phyloP scores from a whole-genome alignment of 37 sponge, comb jelly and placozoan genomes.

The Geodia barretti region DNA sequence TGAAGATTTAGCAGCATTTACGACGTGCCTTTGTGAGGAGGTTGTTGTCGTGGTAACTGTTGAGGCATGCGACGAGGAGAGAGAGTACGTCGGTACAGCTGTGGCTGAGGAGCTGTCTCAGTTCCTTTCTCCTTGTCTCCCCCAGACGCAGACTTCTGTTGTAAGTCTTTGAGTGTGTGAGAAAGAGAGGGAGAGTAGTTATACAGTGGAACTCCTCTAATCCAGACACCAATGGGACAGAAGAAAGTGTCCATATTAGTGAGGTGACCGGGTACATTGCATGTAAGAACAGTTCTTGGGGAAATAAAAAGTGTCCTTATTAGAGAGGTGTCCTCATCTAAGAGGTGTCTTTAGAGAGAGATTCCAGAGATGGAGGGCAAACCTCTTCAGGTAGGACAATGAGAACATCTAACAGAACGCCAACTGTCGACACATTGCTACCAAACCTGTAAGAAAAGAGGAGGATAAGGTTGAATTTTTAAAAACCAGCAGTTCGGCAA shows the following conservation, averaged over 20 bases:
- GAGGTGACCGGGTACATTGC: not conserved
- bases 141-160: constrained; percentile 63
- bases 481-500: not conserved
- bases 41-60: constrained; percentile 21
- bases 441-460: constrained; percentile 29
- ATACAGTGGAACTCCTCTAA: not conserved
- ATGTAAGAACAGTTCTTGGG: not conserved
- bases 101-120: constrained; percentile 19
- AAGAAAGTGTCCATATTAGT: not conserved
- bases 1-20: not conserved
- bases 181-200: not conserved
- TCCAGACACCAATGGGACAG: not conserved
- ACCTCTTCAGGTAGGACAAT: constrained; percentile 84
- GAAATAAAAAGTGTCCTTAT: not conserved
- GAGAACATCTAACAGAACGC: constrained; percentile 75
- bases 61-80: constrained; percentile 46
- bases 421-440: constrained; percentile 34
- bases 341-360: not conserved
- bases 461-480: not conserved
- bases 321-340: not conserved
- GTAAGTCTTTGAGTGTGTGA: constrained; percentile 23
- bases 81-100: constrained; percentile 52
- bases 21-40: constrained; percentile 31
- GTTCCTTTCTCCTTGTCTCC: constrained; percentile 53
- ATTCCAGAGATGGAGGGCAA: too few relatives aligned